Evolutionary conservation across 2,888 invertebrate genomes (phyloP).

Genomic region (Eupeodes latifasciatus): DNA sequence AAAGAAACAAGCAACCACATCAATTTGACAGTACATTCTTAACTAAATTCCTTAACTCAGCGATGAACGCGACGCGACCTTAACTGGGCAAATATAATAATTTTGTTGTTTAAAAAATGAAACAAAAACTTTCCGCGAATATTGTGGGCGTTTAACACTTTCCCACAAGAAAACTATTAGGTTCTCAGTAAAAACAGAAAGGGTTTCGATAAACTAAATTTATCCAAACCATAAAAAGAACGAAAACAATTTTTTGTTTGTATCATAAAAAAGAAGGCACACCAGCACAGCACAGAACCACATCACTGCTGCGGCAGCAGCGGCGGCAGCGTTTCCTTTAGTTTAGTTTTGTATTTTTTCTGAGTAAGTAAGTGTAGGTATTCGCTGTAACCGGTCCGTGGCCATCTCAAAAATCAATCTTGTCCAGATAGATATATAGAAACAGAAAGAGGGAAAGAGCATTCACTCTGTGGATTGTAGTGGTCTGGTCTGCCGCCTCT

Average conservation of each 20-base stretch:
- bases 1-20: conserved; percentile 45
- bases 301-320: background rate
- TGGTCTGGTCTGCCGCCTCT: conserved; percentile 2
- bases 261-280: conserved; percentile 47
- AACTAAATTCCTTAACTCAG: background rate
- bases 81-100: conserved; percentile 10
- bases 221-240: conserved; percentile 50
- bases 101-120: conserved; percentile 33
- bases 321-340: conserved; percentile 34
- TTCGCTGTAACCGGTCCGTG: conserved; percentile 54
- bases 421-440: background rate
- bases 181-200: conserved; percentile 58
- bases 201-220: conserved; percentile 56
- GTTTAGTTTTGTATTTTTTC: conserved; percentile 16
- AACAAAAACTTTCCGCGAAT: conserved; percentile 77
- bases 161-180: conserved; percentile 79
- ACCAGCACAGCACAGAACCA: too few species aligned
- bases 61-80: conserved; percentile 35
- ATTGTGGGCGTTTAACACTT: conserved; percentile 83
- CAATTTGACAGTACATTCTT: conserved; percentile 15
- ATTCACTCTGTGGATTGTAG: background rate
- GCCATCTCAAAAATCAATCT: conserved; percentile 32
- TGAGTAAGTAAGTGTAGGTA: background rate
- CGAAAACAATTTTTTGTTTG: conserved; percentile 33
- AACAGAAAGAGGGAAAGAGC: background rate